Base-by-base conservation (phyloP, 2,888 invertebrate species). In the Rotaria sp. region DNA sequence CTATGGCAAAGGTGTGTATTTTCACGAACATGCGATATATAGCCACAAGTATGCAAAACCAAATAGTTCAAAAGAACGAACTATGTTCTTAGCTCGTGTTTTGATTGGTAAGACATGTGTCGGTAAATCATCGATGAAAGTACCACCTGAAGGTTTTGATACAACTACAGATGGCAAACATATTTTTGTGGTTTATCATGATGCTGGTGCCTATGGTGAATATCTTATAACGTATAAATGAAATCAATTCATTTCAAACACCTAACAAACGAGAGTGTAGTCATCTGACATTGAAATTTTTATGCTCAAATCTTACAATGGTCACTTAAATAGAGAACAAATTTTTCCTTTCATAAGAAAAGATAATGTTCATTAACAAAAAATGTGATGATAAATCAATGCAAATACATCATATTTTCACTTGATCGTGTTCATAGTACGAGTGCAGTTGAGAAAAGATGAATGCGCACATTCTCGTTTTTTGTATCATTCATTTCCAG, bases 121-220 rank as follows among this genome's bases (percentile, higher is more conserved):
- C 10, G 89, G 89, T 11, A 85, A 84, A 2, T 0, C 74, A 24
- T 87, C 87, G 13, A 88, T 89, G 88, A 87, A 87, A 50, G 88
- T 88, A 15, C 89, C 89, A 38, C 89, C 89, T n/a, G 18, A 50
- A 0, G 88, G 88, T 84, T 90, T 88, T 87, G 90, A 90, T 86
- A 89, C 89, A 24, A 89, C 89, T 10, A 88, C 88, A 1, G 88
- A 89, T 85, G 88, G 88, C 86, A 30, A 55, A 1, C 45, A 67
- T 1, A 90, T 90, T 86, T 90, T 88, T 87, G 88, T 90, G 21
- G 89, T 90, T 45, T 90, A 90, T 86, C 88, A 89, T 87, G 90
- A 90, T 86, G 88, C 89, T 0, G 89, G 90, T 84, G 90, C 89
- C 0, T 90, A 90, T 86, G 90, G 90, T 8, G 88, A 89, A 84